Base-by-base conservation (phyloP, 2,113 vertebrate genomes). In the Orthonyx spaldingii region DNA sequence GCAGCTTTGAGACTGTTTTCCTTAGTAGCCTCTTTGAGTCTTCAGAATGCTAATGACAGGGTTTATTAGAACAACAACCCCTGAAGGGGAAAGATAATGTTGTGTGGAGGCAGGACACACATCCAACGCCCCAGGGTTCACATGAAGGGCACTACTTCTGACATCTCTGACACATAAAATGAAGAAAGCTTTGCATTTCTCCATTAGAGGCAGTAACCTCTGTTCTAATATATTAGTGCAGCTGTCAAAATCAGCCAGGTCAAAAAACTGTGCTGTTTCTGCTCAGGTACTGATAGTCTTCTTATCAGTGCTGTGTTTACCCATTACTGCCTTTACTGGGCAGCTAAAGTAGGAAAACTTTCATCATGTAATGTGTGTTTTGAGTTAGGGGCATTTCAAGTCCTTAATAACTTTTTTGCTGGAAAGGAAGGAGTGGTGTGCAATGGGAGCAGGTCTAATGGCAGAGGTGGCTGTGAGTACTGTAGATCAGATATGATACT, bases 31-130 rank as follows among this genome's bases (percentile, higher is more conserved):
- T 79, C 91, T 90, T 76, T 71, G 44, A 92, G 69, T 52, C 59
- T 91, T 46, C 72, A 84, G 87, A 82, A 77, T 85, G 80, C 77
- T 96, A 86, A 91, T 90, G 83, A 69, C n/a, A 86, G 80, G 74
- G 65, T 94, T 89, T 90, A 72, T 92, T 84, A 61, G 39, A 87
- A 88, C 42, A 89, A 57, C 53, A 79, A 18, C 12, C 82, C 41
- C 81, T 3, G 7, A 93, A 66, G 78, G 77, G 42, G 17, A 76
- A 19, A 91, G 89, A 63, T 69, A 75, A 70, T 59, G 27, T 64
- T 84, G 24, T 60, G 61, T 90, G 69, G 30, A 89, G 69, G 63
- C 83, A 87, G 57, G 56, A 79, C 27, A 11, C 46, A 30, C 21
- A 79, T 85, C 70, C 74, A 90, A 24, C 6, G 49, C 80, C 63